A percentile compares a stretch with the other conserved stretches of the same genome.
phyloP scores from a whole-genome alignment of 2,797 vertebrate species.

The Enteromius unitaeniatus region DNA sequence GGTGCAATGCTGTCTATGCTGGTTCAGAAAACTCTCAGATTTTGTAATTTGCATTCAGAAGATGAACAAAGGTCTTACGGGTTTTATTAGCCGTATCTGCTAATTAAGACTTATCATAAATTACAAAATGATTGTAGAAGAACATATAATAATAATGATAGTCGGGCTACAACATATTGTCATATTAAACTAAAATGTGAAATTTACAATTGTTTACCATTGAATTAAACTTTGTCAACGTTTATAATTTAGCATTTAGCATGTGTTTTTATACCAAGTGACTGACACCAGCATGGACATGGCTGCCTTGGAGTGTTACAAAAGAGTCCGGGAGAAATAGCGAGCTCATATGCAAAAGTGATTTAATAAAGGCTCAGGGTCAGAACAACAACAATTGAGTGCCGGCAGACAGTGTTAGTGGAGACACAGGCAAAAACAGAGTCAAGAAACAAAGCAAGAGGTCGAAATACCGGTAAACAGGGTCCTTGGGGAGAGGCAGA shows the following conservation, averaged over 20 bases:
- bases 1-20: not conserved
- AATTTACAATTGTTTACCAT: not conserved
- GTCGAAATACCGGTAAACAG: no score
- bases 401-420: no score
- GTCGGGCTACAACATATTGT: not conserved
- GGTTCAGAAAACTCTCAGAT: not conserved
- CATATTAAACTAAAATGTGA: not conserved
- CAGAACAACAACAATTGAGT: no score
- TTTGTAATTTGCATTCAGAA: not conserved
- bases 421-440: no score
- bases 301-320: not conserved
- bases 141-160: not conserved
- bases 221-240: not conserved
- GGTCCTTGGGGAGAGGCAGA: no score
- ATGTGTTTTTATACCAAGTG: not conserved
- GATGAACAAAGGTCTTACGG: not conserved
- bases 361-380: no score
- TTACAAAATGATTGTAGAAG: not conserved
- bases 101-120: not conserved
- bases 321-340: no score
- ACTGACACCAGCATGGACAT: not conserved
- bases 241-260: slow-evolving; percentile 11
- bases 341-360: no score
- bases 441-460: no score
- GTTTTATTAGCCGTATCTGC: not conserved